These are phyloP conservation scores for Lamellibrachia columna DNA, from an alignment of 2,888 invertebrate species.

Conservation along the genomic window DNA sequence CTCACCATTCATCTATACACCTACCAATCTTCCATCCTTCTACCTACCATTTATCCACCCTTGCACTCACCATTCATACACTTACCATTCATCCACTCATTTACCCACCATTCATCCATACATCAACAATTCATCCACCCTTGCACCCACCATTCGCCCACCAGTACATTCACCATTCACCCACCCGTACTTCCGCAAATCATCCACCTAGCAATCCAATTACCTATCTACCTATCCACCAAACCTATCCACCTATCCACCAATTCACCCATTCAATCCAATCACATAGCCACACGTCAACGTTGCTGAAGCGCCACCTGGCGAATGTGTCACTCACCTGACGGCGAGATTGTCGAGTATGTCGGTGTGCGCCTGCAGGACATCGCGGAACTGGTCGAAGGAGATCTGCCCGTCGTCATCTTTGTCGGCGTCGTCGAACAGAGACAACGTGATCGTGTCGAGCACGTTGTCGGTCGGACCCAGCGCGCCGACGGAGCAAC, in stretches of 20 bases:
- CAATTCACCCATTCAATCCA: too few species aligned
- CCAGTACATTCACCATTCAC: not conserved
- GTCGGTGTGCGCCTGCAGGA: constrained; percentile 87
- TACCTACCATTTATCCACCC: not conserved
- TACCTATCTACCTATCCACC: not conserved
- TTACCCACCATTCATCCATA: not conserved
- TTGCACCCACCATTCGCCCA: not conserved
- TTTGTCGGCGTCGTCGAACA: constrained; percentile 91
- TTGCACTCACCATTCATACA: not conserved
- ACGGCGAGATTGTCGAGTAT: constrained; percentile 91
- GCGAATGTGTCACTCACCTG: constrained; percentile 67
- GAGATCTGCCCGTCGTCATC: constrained; percentile 85
- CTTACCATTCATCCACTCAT: not conserved
- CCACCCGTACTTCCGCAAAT: not conserved
- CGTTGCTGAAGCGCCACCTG: not conserved
- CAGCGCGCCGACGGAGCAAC: constrained; percentile 96
- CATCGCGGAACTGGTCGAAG: constrained; percentile 86
- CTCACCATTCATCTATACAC: too few species aligned
- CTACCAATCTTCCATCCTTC: too few species aligned
- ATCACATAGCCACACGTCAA: too few species aligned
- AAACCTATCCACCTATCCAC: not conserved
- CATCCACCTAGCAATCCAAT: too few species aligned
- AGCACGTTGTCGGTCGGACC: constrained; percentile 89
- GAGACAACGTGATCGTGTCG: constrained; percentile 84
- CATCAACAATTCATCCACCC: not conserved